Conservation (phyloP, 2,888 invertebrate species). For the Drosophila leonis region DNA sequence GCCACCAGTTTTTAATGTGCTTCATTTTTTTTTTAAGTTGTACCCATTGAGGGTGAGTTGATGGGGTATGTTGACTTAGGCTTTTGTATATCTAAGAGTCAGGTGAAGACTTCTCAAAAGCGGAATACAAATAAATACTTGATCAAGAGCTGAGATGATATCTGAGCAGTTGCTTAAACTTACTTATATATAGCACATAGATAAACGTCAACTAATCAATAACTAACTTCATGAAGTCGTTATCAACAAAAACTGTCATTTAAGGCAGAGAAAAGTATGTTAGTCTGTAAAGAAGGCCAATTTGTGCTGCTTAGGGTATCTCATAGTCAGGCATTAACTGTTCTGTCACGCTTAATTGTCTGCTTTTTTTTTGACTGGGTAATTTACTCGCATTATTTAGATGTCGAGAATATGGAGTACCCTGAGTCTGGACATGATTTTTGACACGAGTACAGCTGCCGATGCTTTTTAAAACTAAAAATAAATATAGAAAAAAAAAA, state of each 20-base stretch:
- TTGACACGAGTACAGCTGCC: conserved; percentile 2
- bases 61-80: background rate
- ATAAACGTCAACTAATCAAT: background rate
- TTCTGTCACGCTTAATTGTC: background rate
- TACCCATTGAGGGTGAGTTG: background rate
- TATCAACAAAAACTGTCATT: background rate
- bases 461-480: conserved; percentile 6
- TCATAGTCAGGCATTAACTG: background rate
- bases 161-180: too few species aligned
- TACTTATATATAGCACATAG: too few species aligned
- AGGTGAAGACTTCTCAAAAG: background rate
- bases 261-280: too few species aligned
- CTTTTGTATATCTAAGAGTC: background rate
- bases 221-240: background rate
- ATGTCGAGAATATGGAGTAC: conserved; percentile 12
- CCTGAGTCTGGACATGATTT: conserved; percentile 1
- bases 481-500: conserved; percentile 11
- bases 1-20: conserved; percentile 1
- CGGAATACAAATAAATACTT: background rate
- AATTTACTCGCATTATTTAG: conserved; percentile 31
- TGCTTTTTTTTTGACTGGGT: conserved; percentile 3
- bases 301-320: background rate
- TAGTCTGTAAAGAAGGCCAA: background rate
- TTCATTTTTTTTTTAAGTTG: background rate
- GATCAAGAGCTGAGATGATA: background rate